phyloP scores from a whole-genome alignment of 2,113 vertebrate genomes.

The Canis aureus region DNA sequence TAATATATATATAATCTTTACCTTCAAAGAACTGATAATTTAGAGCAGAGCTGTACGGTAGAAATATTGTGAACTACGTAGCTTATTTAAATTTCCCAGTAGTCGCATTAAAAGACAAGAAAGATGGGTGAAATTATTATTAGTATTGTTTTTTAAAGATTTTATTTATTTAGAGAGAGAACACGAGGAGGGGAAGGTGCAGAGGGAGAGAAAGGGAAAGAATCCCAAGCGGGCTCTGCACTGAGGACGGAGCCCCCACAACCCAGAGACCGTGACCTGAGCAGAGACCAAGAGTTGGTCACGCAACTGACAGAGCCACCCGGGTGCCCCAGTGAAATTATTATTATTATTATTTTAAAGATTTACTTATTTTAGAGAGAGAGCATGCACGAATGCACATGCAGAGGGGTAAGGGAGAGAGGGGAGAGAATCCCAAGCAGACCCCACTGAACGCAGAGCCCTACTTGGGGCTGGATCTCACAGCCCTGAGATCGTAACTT shows the following conservation, averaged over 20 bases:
- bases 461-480: not conserved
- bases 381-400: accelerated
- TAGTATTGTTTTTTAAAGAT: not conserved
- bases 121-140: not conserved
- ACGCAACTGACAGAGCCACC: not conserved
- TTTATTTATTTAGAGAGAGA: not conserved
- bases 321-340: not conserved
- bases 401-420: not conserved
- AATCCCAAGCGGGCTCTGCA: not conserved
- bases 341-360: not conserved
- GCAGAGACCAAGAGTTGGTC: not conserved
- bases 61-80: not conserved
- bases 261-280: not conserved
- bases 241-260: not conserved
- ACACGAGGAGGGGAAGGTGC: not conserved
- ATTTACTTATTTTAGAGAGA: not conserved
- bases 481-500: not conserved
- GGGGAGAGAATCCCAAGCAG: not conserved
- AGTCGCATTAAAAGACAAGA: slow-evolving; percentile 6
- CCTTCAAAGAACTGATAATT: slow-evolving; percentile 6
- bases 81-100: slow-evolving; percentile 36
- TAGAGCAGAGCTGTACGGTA: not conserved
- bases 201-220: not conserved
- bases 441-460: not conserved
- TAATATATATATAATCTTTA: not conserved